Conservation (phyloP, 2,797 vertebrate genomes). For the Argyrosomus regius region DNA sequence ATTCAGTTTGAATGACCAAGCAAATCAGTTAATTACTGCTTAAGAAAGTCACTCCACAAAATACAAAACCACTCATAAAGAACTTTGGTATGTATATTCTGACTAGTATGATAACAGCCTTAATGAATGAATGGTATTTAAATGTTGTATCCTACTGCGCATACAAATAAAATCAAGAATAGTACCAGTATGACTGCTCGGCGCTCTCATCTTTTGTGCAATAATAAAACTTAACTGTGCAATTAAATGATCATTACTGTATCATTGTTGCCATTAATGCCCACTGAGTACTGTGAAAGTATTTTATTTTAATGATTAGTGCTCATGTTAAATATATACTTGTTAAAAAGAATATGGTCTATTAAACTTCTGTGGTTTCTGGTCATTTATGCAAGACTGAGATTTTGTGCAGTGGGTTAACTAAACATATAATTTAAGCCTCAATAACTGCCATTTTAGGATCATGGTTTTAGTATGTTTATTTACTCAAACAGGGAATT, state of each 20-base stretch:
- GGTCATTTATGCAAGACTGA: not conserved
- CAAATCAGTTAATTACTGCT: not conserved
- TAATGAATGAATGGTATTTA: not conserved
- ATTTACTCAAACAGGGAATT: not conserved
- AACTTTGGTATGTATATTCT: conserved; percentile 3
- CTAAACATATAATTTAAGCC: not conserved
- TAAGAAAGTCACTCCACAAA: not conserved
- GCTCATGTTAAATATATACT: not conserved
- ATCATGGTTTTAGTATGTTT: not conserved
- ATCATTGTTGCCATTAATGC: not conserved
- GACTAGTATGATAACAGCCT: not conserved
- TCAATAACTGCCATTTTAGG: not conserved
- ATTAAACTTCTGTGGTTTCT: not conserved
- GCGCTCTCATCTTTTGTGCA: not conserved
- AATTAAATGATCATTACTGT: not conserved
- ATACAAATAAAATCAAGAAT: conserved; percentile 31
- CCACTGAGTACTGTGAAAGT: not conserved
- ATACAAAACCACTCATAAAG: not conserved
- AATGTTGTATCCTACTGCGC: not conserved
- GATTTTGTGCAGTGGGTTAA: not conserved
- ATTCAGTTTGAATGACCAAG: not conserved
- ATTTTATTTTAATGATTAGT: not conserved
- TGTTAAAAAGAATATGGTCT: not conserved
- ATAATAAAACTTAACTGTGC: not conserved
- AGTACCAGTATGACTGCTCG: not conserved